A percentile compares a stretch with the other conserved stretches of the same genome.
phyloP scores from a whole-genome alignment of 2,888 invertebrate genomes.

The Drosophila paucipuncta region DNA sequence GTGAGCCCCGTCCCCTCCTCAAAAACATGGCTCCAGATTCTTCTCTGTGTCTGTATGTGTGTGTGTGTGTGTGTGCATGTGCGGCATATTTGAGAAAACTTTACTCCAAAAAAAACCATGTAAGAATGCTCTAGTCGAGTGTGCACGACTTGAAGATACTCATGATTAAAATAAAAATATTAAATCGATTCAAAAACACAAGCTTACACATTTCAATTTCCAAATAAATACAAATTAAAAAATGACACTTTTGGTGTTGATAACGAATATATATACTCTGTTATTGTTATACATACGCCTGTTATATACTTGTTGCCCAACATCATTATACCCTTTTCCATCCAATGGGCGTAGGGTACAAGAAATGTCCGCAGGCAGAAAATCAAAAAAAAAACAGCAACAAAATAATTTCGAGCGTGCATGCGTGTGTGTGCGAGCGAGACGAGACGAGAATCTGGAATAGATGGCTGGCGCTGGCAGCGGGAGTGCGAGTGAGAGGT shows the following conservation, averaged over 20 bases:
- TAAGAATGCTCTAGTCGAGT: not conserved
- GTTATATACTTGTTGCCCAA: not conserved
- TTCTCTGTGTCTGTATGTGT: conserved; percentile 25
- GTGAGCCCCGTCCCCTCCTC: conserved; percentile 55
- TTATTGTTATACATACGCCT: not conserved
- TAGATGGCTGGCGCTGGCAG: conserved; percentile 26
- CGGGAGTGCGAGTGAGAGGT: conserved; percentile 18
- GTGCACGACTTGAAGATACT: not conserved
- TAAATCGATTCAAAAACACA: not conserved
- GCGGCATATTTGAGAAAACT: conserved; percentile 71
- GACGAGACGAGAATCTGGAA: conserved; percentile 27
- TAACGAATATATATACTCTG: not conserved
- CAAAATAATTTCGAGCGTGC: conserved; percentile 74
- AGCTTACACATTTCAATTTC: not conserved
- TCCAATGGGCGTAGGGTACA: not conserved
- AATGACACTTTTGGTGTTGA: not conserved
- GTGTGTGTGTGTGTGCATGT: conserved; percentile 20
- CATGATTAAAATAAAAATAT: not conserved
- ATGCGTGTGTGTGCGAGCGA: conserved; percentile 39
- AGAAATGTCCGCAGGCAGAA: conserved; percentile 45
- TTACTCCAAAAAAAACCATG: conserved; percentile 20
- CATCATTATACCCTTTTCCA: not conserved
- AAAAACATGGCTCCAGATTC: conserved; percentile 63
- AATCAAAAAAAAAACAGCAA: conserved; percentile 66
- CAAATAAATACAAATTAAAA: not conserved